A percentile compares a stretch with the other conserved stretches of the same genome.
These are phyloP conservation scores for Celastrina argiolus DNA, from an alignment of 2,888 invertebrate genomes.

Conservation along the genomic window DNA sequence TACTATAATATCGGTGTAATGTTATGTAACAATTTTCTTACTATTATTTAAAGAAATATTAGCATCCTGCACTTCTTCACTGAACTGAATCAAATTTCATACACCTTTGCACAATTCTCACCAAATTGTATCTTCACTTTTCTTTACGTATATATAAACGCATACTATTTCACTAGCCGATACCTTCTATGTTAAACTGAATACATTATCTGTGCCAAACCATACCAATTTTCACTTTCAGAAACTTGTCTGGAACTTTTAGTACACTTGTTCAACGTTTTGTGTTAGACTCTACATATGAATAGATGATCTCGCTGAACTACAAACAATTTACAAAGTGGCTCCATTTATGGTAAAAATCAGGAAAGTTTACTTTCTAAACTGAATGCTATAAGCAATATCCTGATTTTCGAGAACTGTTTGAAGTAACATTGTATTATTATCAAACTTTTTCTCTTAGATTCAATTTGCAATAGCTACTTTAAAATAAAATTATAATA, in stretches of 20 bases:
- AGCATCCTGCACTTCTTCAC: too few relatives aligned
- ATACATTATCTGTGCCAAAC: not conserved
- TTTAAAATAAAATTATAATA: not conserved
- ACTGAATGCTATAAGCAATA: not conserved
- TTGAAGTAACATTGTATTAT: not conserved
- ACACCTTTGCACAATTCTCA: too few relatives aligned
- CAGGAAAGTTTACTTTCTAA: not conserved
- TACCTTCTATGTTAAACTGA: not conserved
- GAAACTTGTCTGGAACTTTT: not conserved
- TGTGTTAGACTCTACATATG: slow-evolving; percentile 15
- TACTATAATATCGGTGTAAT: too few relatives aligned
- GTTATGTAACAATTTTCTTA: too few relatives aligned
- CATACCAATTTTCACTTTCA: slow-evolving; percentile 1
- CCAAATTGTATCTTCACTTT: too few relatives aligned
- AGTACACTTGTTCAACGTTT: slow-evolving; percentile 11
- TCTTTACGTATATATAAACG: too few relatives aligned
- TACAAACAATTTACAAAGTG: not conserved
- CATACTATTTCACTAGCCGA: too few relatives aligned
- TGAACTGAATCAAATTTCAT: too few relatives aligned
- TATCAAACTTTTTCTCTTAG: not conserved
- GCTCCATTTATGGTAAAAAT: slow-evolving; percentile 1
- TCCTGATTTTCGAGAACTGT: not conserved
- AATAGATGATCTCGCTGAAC: slow-evolving; percentile 17
- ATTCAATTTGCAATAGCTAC: not conserved
- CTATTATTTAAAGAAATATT: too few relatives aligned